These are phyloP conservation scores for Pyrrhosoma nymphula DNA, from an alignment of 2,888 invertebrate genomes.

Conservation along the genomic window DNA sequence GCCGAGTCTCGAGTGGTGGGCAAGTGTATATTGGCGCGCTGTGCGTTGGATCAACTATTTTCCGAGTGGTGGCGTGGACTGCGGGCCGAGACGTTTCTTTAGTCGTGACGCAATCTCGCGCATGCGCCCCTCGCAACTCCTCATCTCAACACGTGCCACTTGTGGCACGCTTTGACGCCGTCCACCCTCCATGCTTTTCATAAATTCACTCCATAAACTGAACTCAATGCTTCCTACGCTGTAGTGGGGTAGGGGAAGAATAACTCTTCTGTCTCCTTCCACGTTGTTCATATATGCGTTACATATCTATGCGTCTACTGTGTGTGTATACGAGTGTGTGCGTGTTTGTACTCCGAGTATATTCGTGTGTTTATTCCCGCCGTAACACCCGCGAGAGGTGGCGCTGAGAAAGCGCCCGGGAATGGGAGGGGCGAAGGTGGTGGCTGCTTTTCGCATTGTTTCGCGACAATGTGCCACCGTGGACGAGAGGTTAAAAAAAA, in stretches of 20 bases:
- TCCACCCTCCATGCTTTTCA: background rate
- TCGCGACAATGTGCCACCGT: constrained; percentile 7
- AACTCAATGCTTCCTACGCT: background rate
- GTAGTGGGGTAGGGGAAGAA: background rate
- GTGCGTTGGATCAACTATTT: too few species aligned
- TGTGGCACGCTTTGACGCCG: constrained; percentile 20
- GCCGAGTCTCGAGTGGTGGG: background rate
- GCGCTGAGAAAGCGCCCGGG: background rate
- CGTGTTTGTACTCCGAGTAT: background rate
- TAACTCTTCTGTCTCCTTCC: background rate
- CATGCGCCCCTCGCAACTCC: background rate
- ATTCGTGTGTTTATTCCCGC: background rate
- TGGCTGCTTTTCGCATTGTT: background rate
- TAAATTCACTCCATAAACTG: constrained; percentile 28
- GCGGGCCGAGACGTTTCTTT: background rate
- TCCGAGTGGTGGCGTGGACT: background rate
- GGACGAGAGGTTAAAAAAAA: background rate
- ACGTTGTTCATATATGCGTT: background rate
- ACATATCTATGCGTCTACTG: background rate
- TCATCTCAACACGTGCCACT: background rate
- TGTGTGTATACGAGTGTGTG: background rate
- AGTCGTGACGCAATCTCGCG: background rate
- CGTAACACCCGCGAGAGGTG: background rate
- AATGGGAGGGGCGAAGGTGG: background rate
- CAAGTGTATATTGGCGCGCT: too few species aligned